phyloP scores from a whole-genome alignment of 2,888 invertebrate species.

The Drosophila birchii region DNA sequence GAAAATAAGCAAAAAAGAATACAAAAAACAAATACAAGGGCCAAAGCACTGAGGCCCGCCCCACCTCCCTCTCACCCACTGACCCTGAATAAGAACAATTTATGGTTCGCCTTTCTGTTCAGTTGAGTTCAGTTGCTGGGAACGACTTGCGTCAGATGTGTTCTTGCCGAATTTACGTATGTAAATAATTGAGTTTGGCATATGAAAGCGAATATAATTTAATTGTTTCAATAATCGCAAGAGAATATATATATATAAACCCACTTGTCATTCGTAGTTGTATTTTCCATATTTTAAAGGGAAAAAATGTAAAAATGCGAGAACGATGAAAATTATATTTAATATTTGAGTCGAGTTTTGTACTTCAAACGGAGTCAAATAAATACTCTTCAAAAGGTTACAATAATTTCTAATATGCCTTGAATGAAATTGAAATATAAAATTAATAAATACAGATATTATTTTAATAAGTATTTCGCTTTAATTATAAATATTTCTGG shows the following conservation, averaged over 20 bases:
- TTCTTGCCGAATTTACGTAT: slow-evolving; percentile 59
- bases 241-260: slow-evolving; percentile 13
- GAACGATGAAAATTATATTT: slow-evolving; percentile 32
- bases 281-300: slow-evolving; percentile 1
- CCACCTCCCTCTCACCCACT: slow-evolving; percentile 35
- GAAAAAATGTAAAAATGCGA: neutral
- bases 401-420: neutral
- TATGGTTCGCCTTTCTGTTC: slow-evolving; percentile 21
- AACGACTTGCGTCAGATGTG: slow-evolving; percentile 72
- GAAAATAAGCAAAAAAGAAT: slow-evolving; percentile 44
- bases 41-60: slow-evolving; percentile 16
- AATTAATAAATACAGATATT: neutral
- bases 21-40: slow-evolving; percentile 50
- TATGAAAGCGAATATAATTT: slow-evolving; percentile 60
- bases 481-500: neutral
- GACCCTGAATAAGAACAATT: slow-evolving; percentile 43
- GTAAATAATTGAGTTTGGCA: slow-evolving; percentile 53
- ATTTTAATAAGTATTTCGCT: neutral
- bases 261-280: slow-evolving; percentile 27
- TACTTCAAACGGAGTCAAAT: slow-evolving; percentile 8
- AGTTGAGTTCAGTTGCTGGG: slow-evolving; percentile 35
- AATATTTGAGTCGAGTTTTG: slow-evolving; percentile 24
- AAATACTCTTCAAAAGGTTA: neutral
- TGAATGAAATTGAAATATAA: too few relatives aligned
- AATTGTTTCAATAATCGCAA: slow-evolving; percentile 63